These are phyloP conservation scores for Zootermopsis nevadensis DNA, from an alignment of 2,888 invertebrate genomes.

Conservation along the genomic window DNA sequence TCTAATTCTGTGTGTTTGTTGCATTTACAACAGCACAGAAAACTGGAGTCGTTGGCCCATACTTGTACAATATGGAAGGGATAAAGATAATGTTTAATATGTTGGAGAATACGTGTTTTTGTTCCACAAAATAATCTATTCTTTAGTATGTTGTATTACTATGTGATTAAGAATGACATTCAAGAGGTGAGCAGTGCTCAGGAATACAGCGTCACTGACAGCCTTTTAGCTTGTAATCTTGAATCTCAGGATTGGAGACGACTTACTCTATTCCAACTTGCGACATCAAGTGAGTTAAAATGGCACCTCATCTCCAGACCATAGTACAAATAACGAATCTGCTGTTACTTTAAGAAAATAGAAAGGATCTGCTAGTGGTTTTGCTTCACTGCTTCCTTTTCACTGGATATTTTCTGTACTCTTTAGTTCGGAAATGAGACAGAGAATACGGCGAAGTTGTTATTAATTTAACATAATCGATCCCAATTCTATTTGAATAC, in stretches of 20 bases:
- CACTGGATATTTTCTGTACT: background rate
- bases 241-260: background rate
- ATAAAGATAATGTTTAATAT: background rate
- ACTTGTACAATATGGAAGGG: background rate
- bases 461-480: constrained; percentile 6
- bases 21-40: background rate
- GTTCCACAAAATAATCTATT: too few relatives aligned
- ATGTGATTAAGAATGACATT: background rate
- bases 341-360: background rate
- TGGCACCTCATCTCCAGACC: background rate
- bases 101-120: background rate
- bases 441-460: background rate
- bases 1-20: background rate
- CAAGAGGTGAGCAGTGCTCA: background rate
- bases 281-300: background rate
- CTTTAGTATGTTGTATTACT: background rate
- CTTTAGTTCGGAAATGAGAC: background rate
- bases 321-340: background rate
- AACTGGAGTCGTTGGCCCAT: background rate
- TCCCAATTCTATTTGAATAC: background rate
- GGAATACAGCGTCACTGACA: background rate
- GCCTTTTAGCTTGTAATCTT: background rate
- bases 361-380: background rate
- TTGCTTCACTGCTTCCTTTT: background rate
- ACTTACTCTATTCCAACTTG: background rate